These are phyloP conservation scores for Alentia gelatinosa DNA, from an alignment of 2,888 invertebrate genomes.

Conservation along the genomic window DNA sequence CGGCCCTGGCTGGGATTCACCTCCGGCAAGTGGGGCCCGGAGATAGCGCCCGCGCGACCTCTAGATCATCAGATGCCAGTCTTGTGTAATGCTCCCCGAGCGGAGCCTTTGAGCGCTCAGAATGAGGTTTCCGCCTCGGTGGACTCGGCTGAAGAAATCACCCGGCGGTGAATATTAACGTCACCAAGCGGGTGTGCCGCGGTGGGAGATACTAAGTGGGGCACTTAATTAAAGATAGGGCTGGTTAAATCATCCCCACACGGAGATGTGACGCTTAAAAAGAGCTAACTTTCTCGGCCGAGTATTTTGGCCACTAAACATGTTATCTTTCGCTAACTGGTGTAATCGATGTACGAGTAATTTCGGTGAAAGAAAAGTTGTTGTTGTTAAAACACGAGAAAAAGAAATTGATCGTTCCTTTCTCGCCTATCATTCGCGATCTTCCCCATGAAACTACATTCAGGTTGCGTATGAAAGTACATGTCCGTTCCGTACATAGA, in stretches of 20 bases:
- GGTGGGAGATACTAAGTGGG: not conserved
- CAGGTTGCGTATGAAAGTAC: too few relatives aligned
- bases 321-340: too few relatives aligned
- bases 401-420: too few relatives aligned
- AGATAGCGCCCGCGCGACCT: not conserved
- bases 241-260: not conserved
- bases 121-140: conserved; percentile 12
- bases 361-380: too few relatives aligned
- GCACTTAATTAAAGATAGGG: not conserved
- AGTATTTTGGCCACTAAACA: too few relatives aligned
- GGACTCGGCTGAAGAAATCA: not conserved
- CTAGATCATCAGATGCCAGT: not conserved
- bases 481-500: too few relatives aligned
- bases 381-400: too few relatives aligned
- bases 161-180: conserved; percentile 30
- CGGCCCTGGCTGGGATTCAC: not conserved
- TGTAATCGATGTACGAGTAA: too few relatives aligned
- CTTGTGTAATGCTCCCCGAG: not conserved
- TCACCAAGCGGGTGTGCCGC: not conserved
- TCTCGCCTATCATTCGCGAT: too few relatives aligned
- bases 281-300: too few relatives aligned
- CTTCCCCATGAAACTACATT: too few relatives aligned
- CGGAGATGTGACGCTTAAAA: too few relatives aligned
- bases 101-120: conserved; percentile 9
- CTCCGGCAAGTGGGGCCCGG: not conserved